Base-by-base conservation (phyloP, 1,140 invertebrate species). In the Formica selysi region DNA sequence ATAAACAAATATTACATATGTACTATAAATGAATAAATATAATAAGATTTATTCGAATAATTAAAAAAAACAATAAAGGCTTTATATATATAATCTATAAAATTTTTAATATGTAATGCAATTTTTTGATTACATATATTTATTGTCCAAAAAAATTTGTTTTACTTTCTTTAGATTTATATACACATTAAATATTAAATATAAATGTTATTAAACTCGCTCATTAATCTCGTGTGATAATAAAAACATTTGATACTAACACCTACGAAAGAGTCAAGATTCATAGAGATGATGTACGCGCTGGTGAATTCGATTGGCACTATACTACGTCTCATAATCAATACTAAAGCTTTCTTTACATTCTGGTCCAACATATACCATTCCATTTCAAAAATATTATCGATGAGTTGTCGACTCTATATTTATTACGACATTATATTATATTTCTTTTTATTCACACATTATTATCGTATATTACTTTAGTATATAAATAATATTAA, bases 311-410 rank as follows among this genome's bases (percentile, higher is more conserved):
- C 70, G 2, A 89, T 88, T 1, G 88, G 88, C 29, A 48, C 22
- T 16, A n/a, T 59, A 0, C 76, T 51, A n/a, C 88, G 88, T n/a
- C 7, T 38, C 88, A 89, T 89, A 11, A 83, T 78, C 3, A 83
- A 8, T 32, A 89, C 1, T 0, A 89, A 73, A 11, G 57, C 38
- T n/a, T 71, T 76, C 3, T 78, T 80, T 2, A 22, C 10, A n/a
- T 54, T 16, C 3, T 62, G 19, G 1, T 57, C 73, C 26, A 89
- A 1, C 1, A 3, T 19, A 2, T 1, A 22, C 86, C 86, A 87
- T 26, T 89, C 26, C 7, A 62, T 86, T 4, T 83, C 5, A n/a
- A 84, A 88, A 36, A 88, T 76, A 41, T 48, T 57, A 32, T 38
- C 6, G 0, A 57, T 2, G 10, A 88, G 13, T 11, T 57, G 29